Base-by-base conservation (phyloP, 2,113 vertebrate species). In the Columbina picui region DNA sequence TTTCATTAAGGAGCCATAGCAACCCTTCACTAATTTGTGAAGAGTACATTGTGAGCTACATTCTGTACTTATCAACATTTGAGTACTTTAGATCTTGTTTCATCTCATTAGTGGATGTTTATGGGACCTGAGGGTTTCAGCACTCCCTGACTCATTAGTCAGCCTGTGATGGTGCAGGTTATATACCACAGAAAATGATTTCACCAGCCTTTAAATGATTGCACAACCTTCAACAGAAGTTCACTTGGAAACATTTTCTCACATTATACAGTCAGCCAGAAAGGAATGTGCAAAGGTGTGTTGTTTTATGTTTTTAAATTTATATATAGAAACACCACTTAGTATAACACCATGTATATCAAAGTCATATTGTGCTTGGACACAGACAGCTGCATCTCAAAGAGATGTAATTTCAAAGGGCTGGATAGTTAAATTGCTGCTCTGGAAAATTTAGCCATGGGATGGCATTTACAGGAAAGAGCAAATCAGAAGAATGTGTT, bases 1-100 rank as follows among this genome's bases (percentile, higher is more conserved):
- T 97, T 96, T 96, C 83, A 96, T 97, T 97, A 94, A 97, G 94
- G 84, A 96, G 69, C 64, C 81, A 82, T 89, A 96, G 94, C 90
- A 96, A 94, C 71, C 92, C 81, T 49, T 90, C 47, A 91, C 77
- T 94, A 94, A 96, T 97, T 93, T 97, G 85, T 95, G 85, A 91
- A 77, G 80, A 95, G 71, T 90, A 79, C 47, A 85, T 87, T 77
- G 53, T 94, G 92, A 97, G 85, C 96, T 93, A 87, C 69, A 84
- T 91, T 88, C 91, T 47, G 85, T 80, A 94, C 73, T 89, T 96
- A 87, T 45, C 89, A 97, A 78, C 76, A 81, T 94, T 97, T 92
- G 49, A 93, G 86, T 81, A 90, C 56, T 83, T 92, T 93, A 94
- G 79, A 77, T 87, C 93, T 85, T 95, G 76, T 92, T 87, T 94